phyloP scores from a whole-genome alignment of 2,888 invertebrate genomes.

The Yponomeuta plumbellus region DNA sequence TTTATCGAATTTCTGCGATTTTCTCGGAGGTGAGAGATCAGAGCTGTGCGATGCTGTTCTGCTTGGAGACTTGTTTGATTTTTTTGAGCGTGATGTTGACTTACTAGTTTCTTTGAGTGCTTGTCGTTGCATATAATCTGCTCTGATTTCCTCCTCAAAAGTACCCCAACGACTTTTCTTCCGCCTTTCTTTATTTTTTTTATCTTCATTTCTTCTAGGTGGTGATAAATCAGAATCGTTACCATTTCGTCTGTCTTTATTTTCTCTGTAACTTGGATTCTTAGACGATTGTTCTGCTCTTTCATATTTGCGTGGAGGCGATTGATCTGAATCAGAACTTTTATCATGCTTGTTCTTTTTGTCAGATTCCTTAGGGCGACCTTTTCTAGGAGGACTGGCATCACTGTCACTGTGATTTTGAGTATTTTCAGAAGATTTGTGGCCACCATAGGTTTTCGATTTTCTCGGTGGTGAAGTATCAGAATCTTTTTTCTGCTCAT shows the following conservation, averaged over 20 bases:
- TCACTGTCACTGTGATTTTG: slow-evolving; percentile 13
- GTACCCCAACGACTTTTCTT: slow-evolving; percentile 18
- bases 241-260: slow-evolving; percentile 19
- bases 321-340: not conserved
- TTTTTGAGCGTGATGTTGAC: slow-evolving; percentile 15
- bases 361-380: not conserved
- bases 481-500: slow-evolving; percentile 52
- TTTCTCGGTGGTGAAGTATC: slow-evolving; percentile 37
- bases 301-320: slow-evolving; percentile 23
- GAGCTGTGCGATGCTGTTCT: not conserved
- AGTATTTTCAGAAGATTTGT: slow-evolving; percentile 16
- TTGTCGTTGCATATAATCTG: not conserved
- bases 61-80: slow-evolving; percentile 4
- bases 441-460: not conserved
- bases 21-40: slow-evolving; percentile 1
- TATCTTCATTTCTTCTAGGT: slow-evolving; percentile 34
- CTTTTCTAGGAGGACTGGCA: slow-evolving; percentile 26
- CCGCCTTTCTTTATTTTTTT: slow-evolving; percentile 9
- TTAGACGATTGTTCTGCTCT: not conserved
- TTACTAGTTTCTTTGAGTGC: not conserved
- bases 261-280: not conserved
- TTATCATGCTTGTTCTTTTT: not conserved
- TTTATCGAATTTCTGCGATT: slow-evolving; percentile 15
- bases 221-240: slow-evolving; percentile 61
- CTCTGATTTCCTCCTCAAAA: slow-evolving; percentile 5